phyloP scores from a whole-genome alignment of 2,888 invertebrate genomes.

The Lordiphosa andalusiaca region DNA sequence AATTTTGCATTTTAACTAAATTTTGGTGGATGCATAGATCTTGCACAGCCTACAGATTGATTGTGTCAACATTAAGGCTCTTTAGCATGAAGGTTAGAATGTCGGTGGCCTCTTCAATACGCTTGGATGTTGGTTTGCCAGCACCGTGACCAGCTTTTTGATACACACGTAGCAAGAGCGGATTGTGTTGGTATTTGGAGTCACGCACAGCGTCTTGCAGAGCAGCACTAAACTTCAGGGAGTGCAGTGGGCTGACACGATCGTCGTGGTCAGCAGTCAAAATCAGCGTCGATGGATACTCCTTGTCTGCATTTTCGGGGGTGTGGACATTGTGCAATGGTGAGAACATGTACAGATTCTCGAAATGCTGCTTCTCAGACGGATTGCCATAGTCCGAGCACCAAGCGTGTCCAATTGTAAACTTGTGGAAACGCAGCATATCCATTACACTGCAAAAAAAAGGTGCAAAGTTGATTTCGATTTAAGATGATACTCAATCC shows the following conservation, averaged over 20 bases:
- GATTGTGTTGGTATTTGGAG: constrained; percentile 87
- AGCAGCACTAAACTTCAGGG: constrained; percentile 95
- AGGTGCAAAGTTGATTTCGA: constrained; percentile 36
- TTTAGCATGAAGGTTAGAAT: constrained; percentile 83
- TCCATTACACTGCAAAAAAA: constrained; percentile 89
- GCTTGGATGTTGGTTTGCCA: constrained; percentile 97
- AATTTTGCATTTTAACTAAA: no score
- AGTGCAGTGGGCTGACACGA: constrained; percentile 98
- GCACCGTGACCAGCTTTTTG: constrained; percentile 98
- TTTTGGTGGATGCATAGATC: no score
- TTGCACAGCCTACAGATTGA: constrained; percentile 45
- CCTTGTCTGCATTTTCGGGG: constrained; percentile 82
- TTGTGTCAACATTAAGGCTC: constrained; percentile 75
- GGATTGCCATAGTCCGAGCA: constrained; percentile 96
- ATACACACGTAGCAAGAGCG: constrained; percentile 93
- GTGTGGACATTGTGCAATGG: constrained; percentile 94
- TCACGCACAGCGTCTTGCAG: constrained; percentile 88
- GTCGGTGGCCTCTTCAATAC: constrained; percentile 97
- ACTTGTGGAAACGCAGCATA: constrained; percentile 98
- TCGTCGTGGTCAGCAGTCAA: constrained; percentile 99
- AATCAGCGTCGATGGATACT: constrained; percentile 95
- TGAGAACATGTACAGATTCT: constrained; percentile 92
- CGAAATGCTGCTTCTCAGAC: constrained; percentile 91
- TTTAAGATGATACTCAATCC: no score
- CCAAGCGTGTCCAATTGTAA: constrained; percentile 99